A percentile compares a stretch with the other conserved stretches of the same genome.
Evolutionary conservation across 2,113 vertebrate species (phyloP).

Genomic region (Anguilla japonica): DNA sequence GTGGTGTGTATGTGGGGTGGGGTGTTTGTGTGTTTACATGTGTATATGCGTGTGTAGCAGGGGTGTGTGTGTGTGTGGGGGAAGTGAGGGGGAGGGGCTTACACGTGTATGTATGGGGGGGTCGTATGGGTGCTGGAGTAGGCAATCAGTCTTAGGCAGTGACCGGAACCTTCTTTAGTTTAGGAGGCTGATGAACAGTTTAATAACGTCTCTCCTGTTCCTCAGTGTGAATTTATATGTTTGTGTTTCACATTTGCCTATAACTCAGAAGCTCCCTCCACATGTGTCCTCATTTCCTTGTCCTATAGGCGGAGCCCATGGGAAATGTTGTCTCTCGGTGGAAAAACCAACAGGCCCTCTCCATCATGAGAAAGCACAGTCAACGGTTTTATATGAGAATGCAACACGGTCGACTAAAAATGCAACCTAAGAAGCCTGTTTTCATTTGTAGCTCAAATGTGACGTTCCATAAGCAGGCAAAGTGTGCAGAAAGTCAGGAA

Average conservation of each 20-base stretch:
- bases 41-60: too few species aligned
- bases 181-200: not conserved
- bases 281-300: not conserved
- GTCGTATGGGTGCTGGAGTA: not conserved
- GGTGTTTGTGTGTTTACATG: too few species aligned
- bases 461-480: not conserved
- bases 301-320: not conserved
- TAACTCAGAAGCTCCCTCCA: not conserved
- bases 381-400: not conserved
- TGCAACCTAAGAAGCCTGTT: too few species aligned
- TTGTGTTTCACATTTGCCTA: not conserved
- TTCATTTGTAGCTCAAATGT: too few species aligned
- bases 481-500: too few species aligned
- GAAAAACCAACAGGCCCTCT: not conserved
- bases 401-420: not conserved
- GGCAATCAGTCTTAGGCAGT: not conserved
- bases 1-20: too few species aligned
- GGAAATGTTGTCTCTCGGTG: not conserved
- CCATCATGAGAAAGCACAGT: not conserved
- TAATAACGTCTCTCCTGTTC: not conserved
- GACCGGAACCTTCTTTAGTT: constrained; percentile 12
- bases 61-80: too few species aligned
- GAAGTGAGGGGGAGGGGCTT: too few species aligned
- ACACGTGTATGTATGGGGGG: not conserved
- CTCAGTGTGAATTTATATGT: constrained; percentile 5